A percentile compares a stretch with the other conserved stretches of the same genome.
These are phyloP conservation scores for Sinosuthora webbiana DNA, from an alignment of 2,113 vertebrate genomes.

Conservation along the genomic window DNA sequence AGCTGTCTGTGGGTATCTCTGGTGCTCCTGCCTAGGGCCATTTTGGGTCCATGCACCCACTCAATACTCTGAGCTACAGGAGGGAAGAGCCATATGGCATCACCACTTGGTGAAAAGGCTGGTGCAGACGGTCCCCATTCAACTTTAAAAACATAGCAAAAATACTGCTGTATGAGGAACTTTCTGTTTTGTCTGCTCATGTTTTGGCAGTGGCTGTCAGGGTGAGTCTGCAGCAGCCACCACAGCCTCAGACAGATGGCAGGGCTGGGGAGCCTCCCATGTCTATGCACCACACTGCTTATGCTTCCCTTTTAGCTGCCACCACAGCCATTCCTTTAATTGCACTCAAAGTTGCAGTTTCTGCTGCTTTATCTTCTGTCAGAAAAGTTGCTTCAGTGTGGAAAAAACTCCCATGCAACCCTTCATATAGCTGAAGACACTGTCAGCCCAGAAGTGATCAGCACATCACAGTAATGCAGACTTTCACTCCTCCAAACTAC, in stretches of 20 bases:
- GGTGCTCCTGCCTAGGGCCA: neutral
- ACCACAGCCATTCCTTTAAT: neutral
- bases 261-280: neutral
- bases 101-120: neutral
- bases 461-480: neutral
- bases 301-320: neutral
- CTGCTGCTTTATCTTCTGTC: neutral
- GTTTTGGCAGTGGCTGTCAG: neutral
- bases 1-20: neutral
- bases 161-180: neutral
- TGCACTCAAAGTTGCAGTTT: neutral
- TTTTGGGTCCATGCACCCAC: neutral
- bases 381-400: neutral
- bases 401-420: rapidly evolving
- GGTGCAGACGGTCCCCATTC: neutral
- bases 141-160: neutral
- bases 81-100: rapidly evolving
- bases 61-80: neutral
- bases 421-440: neutral
- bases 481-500: neutral
- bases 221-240: neutral
- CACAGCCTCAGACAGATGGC: rapidly evolving
- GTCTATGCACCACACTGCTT: rapidly evolving
- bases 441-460: neutral
- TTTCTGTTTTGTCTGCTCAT: neutral